phyloP scores from a whole-genome alignment of 1,140 invertebrate genomes.

The Ptiloglossa arizonensis region DNA sequence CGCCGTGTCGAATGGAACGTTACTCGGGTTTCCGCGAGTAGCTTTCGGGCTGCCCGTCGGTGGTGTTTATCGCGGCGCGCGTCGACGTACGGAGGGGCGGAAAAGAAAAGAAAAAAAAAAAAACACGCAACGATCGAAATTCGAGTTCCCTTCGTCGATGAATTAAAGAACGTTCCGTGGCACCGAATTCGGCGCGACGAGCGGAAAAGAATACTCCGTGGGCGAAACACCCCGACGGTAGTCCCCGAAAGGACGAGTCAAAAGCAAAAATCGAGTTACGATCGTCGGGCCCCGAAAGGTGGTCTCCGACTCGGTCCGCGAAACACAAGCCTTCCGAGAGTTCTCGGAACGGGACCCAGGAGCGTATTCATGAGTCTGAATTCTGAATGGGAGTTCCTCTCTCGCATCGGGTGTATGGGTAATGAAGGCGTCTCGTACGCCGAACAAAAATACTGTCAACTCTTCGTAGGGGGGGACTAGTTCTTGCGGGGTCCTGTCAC shows the following conservation, averaged over 20 bases:
- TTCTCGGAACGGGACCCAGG: conserved; percentile 29
- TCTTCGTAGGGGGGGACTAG: conserved; percentile 62
- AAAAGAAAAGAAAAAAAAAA: no score
- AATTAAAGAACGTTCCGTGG: neutral
- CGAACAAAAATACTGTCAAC: conserved; percentile 78
- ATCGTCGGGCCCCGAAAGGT: neutral
- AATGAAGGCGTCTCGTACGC: conserved; percentile 77
- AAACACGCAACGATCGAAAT: no score
- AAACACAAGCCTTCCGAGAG: conserved; percentile 22
- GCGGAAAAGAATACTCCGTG: neutral
- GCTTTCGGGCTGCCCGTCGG: no score
- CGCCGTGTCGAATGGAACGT: no score
- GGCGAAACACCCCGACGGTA: neutral
- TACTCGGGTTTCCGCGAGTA: neutral
- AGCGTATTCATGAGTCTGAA: conserved; percentile 75
- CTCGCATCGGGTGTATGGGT: conserved; percentile 69
- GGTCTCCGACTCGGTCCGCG: neutral
- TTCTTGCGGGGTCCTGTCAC: conserved; percentile 68
- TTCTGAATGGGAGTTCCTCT: conserved; percentile 71
- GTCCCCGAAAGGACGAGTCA: neutral
- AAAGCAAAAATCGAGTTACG: conserved; percentile 44
- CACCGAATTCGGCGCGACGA: neutral
- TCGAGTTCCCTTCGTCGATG: neutral
- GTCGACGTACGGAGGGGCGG: no score
- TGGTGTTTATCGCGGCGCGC: no score